Percentiles rank a stretch among this genome's conserved stretches.
Evolutionary conservation across 2,797 vertebrate genomes (phyloP).

Genomic region (Natrix natrix): DNA sequence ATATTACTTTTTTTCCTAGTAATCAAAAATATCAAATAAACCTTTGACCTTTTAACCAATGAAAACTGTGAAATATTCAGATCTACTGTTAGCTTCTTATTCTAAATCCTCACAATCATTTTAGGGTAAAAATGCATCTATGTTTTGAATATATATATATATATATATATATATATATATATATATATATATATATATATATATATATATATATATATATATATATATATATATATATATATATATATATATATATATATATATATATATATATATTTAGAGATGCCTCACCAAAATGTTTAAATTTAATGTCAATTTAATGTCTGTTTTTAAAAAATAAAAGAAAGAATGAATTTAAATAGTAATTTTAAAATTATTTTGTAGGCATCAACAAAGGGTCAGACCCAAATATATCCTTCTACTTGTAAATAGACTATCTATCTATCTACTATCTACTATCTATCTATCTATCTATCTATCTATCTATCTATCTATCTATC

Average conservation of each 20-base stretch:
- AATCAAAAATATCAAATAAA: neutral
- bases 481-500: too few species aligned
- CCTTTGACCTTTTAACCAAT: neutral
- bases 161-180: neutral
- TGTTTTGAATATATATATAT: neutral
- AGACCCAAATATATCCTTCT: neutral
- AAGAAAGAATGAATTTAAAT: neutral
- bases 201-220: too few species aligned
- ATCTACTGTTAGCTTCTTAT: neutral
- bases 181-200: neutral
- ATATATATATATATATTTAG: neutral
- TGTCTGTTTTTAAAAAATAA: neutral
- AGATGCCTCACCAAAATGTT: neutral
- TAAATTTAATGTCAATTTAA: neutral
- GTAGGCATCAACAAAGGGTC: neutral
- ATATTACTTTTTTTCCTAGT: neutral
- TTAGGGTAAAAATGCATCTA: neutral
- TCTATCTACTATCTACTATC: too few species aligned
- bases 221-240: neutral
- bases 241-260: too few species aligned
- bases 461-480: too few species aligned
- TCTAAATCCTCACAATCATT: constrained; percentile 13
- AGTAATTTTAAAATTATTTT: neutral
- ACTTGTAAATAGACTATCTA: neutral
- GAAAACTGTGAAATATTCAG: neutral